Base-by-base conservation (phyloP, 2,888 invertebrate species). In the Pocota personata region DNA sequence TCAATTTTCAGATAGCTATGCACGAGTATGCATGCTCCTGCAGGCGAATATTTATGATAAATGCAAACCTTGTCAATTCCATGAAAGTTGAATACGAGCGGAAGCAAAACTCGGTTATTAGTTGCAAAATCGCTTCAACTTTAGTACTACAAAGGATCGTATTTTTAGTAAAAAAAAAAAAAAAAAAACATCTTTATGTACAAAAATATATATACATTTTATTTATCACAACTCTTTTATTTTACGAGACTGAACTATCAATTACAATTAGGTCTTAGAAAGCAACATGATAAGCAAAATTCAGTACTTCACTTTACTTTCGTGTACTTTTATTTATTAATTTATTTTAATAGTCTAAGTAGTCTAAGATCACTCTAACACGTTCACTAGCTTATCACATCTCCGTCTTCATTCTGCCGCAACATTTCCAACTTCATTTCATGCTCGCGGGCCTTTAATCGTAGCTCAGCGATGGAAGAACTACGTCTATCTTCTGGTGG, bases 391-490 rank as follows among this genome's bases (percentile, higher is more conserved):
- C 97, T 97, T 91, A 96, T 96, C 89, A 96, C 93, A 92, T 97
- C 97, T 0, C 94, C 89, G 78, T 94, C 94, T 48, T 95, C 95
- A 90, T 96, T 95, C 90, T 97, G 96, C 69, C 97, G 94, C 71
- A 97, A 91, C 94, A 97, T 95, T 92, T 97, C 97, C 89, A 97
- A 93, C 90, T 97, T 95, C 58, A 97, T 93, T 91, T 98, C 97
- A 91, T 98, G 97, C 91, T 98, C 98, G 66, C 98, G 94, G 0
- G 98, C 98, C 88, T 97, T 97, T 89, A 97, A 94, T 88, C 98
- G 93, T 43, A 98, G 93, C 0, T 97, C 96, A 0, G 97, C 97
- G 89, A 98, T 98, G 90, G 97, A 97, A 32, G 97, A 97, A 89
- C 96, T 96, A 89, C 97, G 93, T 88, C 97, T 93, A 91, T 97